phyloP scores from a whole-genome alignment of 1,140 invertebrate genomes.

The Neocloeon triangulifer region DNA sequence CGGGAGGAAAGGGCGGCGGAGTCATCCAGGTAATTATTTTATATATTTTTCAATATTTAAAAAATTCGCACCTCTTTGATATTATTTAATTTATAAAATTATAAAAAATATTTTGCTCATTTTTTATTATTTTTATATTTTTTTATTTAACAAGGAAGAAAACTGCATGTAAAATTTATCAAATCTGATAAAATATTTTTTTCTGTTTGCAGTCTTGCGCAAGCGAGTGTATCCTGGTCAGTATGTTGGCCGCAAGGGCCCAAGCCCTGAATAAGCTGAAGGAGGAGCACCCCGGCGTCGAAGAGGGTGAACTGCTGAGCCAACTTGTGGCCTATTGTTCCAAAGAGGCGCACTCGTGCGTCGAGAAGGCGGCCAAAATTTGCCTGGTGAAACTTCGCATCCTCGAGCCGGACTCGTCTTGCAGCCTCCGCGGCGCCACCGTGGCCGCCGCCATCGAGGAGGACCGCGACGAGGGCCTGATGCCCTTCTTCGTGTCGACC shows the following conservation, averaged over 20 bases:
- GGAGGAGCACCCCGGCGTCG: constrained; percentile 26
- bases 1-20: constrained; percentile 42
- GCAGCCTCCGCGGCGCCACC: constrained; percentile 47
- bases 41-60: background rate
- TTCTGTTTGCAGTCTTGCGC: constrained; percentile 36
- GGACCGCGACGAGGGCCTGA: too few relatives aligned
- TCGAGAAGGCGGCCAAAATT: constrained; percentile 88
- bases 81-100: too few relatives aligned
- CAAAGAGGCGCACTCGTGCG: constrained; percentile 73
- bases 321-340: constrained; percentile 64
- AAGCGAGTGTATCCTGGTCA: constrained; percentile 69
- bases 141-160: too few relatives aligned
- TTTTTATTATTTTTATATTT: too few relatives aligned
- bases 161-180: too few relatives aligned
- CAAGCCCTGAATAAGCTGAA: constrained; percentile 50
- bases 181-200: background rate
- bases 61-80: too few relatives aligned
- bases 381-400: constrained; percentile 68
- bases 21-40: constrained; percentile 31
- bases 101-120: background rate
- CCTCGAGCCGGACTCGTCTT: constrained; percentile 66
- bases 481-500: constrained; percentile 68
- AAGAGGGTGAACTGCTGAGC: constrained; percentile 56
- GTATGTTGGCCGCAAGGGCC: constrained; percentile 53
- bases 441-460: too few relatives aligned